Evolutionary conservation across 2,797 vertebrate species (phyloP).

Genomic region (Girardinus metallicus): DNA sequence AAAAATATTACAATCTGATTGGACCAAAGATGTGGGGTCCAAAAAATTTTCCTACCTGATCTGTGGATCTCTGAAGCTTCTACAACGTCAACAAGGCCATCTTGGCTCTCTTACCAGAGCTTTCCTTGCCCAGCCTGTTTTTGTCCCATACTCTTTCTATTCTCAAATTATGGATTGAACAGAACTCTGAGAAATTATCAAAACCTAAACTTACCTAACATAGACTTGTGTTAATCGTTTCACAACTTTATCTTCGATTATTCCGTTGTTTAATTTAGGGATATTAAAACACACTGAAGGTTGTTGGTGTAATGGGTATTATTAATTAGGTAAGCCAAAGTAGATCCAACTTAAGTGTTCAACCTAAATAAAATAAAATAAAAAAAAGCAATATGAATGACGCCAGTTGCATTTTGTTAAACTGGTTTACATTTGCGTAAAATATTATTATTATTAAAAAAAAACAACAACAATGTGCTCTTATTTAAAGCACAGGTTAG

Average conservation of each 20-base stretch:
- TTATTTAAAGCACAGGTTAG: not conserved
- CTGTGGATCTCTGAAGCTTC: not conserved
- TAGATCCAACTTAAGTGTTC: not conserved
- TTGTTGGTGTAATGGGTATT: not conserved
- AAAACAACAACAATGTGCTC: not conserved
- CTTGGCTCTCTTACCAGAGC: not conserved
- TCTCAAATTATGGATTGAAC: not conserved
- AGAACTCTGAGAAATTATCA: not conserved
- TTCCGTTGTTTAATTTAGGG: not conserved
- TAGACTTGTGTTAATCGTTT: not conserved
- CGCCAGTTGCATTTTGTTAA: not conserved
- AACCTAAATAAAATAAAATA: not conserved
- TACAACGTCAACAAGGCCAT: not conserved
- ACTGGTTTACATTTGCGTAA: not conserved
- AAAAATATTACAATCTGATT: no score
- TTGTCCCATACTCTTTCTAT: not conserved
- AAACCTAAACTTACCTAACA: not conserved
- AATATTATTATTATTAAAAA: no score
- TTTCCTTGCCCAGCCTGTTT: not conserved
- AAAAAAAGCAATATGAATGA: not conserved
- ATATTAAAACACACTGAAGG: not conserved
- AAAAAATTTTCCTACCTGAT: not conserved
- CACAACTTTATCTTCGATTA: not conserved
- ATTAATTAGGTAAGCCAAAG: not conserved
- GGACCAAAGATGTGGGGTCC: not conserved